These are phyloP conservation scores for Mionectes macconnelli DNA, from an alignment of 2,113 vertebrate species.

Conservation along the genomic window DNA sequence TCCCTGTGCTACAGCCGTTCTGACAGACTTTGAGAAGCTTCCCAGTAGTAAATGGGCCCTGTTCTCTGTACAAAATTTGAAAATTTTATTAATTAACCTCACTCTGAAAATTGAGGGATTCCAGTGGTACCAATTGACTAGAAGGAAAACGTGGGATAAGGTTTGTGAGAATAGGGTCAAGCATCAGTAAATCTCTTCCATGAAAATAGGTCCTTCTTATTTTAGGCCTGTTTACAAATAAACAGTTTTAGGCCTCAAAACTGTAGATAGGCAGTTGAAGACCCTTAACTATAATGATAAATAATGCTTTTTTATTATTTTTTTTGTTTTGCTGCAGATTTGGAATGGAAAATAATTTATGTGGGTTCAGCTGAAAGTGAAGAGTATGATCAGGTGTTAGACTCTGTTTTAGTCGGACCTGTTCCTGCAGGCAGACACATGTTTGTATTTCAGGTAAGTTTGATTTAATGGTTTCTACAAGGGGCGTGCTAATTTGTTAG, in stretches of 20 bases:
- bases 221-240: not conserved
- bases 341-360: slow-evolving; percentile 86
- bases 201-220: not conserved
- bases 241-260: not conserved
- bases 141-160: not conserved
- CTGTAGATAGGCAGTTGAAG: not conserved
- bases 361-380: slow-evolving; percentile 85
- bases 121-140: not conserved
- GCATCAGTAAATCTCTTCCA: not conserved
- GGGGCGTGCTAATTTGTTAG: not conserved
- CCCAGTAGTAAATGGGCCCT: not conserved
- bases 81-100: not conserved
- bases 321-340: slow-evolving; percentile 64
- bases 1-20: not conserved
- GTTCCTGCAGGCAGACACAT: slow-evolving; percentile 83
- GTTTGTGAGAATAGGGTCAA: not conserved
- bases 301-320: not conserved
- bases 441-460: slow-evolving; percentile 85
- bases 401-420: slow-evolving; percentile 83
- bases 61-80: not conserved
- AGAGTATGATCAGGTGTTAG: slow-evolving; percentile 83
- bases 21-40: not conserved
- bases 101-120: not conserved
- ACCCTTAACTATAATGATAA: not conserved
- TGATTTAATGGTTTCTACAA: not conserved